Percentiles rank a stretch among this genome's conserved stretches.
Conservation (phyloP, 1,140 invertebrate species). For the Dendroctonus ponderosae region DNA sequence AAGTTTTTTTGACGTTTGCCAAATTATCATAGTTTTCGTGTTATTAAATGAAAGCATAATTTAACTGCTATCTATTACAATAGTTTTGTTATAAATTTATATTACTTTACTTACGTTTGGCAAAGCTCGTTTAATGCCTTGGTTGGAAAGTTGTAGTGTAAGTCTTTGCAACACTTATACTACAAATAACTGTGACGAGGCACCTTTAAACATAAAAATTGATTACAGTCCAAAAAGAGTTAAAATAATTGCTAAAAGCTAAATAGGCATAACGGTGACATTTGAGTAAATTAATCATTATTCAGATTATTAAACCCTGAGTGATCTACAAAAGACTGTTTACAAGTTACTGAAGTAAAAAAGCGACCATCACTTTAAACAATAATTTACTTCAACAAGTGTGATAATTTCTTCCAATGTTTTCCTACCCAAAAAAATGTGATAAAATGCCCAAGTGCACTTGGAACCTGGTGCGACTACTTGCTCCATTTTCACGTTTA, state of each 20-base stretch:
- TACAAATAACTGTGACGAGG: too few relatives aligned
- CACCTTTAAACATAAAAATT: background rate
- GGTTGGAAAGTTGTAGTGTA: too few relatives aligned
- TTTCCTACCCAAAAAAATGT: conserved; percentile 30
- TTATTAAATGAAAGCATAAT: too few relatives aligned
- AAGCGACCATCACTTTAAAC: too few relatives aligned
- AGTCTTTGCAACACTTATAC: too few relatives aligned
- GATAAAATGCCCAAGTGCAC: conserved; percentile 26
- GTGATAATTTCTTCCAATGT: conserved; percentile 7
- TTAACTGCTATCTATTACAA: too few relatives aligned
- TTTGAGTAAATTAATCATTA: background rate
- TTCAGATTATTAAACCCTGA: background rate
- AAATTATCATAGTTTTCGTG: too few relatives aligned
- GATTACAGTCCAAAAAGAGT: background rate
- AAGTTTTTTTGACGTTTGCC: too few relatives aligned
- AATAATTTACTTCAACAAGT: conserved; percentile 4
- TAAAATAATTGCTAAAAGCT: background rate
- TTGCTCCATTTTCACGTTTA: conserved; percentile 40
- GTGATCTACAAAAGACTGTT: conserved; percentile 3
- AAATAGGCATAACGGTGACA: background rate
- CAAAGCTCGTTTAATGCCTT: too few relatives aligned
- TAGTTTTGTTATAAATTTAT: too few relatives aligned
- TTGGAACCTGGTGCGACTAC: conserved; percentile 33
- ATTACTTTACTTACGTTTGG: too few relatives aligned
- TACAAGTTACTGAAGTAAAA: too few relatives aligned